A percentile compares a stretch with the other conserved stretches of the same genome.
Conservation (phyloP, 2,888 invertebrate genomes). For the Scaptodrosophila latifasciaeformis region DNA sequence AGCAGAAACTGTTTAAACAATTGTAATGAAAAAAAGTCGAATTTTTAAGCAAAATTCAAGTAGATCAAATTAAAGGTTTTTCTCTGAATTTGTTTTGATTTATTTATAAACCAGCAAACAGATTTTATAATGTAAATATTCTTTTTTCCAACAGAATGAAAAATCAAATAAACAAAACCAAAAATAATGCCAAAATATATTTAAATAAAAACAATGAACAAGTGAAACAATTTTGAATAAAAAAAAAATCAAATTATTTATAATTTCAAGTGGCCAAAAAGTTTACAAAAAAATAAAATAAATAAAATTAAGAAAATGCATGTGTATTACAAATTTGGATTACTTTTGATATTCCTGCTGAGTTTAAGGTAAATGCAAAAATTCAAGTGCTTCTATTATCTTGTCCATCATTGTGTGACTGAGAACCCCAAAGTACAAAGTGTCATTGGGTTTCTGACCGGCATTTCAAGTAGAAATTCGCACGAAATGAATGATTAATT, state of each 20-base stretch:
- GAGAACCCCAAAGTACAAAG: background rate
- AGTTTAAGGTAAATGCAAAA: slow-evolving; percentile 68
- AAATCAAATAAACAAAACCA: slow-evolving; percentile 18
- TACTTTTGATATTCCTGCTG: slow-evolving; percentile 72
- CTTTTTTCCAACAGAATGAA: slow-evolving; percentile 32
- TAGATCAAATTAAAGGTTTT: no score
- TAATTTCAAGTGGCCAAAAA: background rate
- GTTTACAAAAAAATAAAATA: slow-evolving; percentile 12
- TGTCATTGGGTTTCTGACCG: background rate
- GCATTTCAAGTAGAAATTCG: no score
- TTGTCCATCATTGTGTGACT: no score
- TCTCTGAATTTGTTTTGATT: no score
- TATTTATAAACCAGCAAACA: no score
- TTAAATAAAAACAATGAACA: slow-evolving; percentile 1
- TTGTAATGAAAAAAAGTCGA: no score
- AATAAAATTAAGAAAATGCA: slow-evolving; percentile 55
- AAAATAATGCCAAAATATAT: background rate
- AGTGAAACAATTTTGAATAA: slow-evolving; percentile 2
- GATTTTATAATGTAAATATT: slow-evolving; percentile 4
- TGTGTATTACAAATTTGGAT: slow-evolving; percentile 73
- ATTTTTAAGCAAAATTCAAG: slow-evolving; percentile 6
- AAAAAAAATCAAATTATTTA: slow-evolving; percentile 14
- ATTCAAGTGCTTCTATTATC: background rate
- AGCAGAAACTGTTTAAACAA: no score
- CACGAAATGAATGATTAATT: background rate